These are phyloP conservation scores for Euura saliciscinereae DNA, from an alignment of 1,140 invertebrate species.

Conservation along the genomic window DNA sequence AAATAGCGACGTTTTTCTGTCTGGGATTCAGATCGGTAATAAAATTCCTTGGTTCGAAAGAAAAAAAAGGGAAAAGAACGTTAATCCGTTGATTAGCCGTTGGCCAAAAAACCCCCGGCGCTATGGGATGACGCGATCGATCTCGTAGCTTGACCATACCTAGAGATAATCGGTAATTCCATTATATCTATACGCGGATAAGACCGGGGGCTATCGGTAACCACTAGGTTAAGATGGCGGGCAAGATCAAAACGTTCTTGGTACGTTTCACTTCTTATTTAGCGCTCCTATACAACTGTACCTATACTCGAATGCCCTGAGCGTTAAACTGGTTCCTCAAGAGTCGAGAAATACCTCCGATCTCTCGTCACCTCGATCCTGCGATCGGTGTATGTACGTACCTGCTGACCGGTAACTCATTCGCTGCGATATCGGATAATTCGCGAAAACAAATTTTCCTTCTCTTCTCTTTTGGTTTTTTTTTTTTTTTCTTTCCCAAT, in stretches of 20 bases:
- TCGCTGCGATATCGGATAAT: too few species aligned
- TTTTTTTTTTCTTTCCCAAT: neutral
- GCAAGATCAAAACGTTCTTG: neutral
- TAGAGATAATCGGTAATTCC: conserved; percentile 1
- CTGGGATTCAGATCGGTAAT: too few species aligned
- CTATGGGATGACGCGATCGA: neutral
- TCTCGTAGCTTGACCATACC: neutral
- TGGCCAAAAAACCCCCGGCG: neutral
- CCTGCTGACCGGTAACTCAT: too few species aligned
- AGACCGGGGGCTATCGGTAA: neutral
- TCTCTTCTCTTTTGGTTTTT: neutral
- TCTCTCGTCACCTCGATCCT: neutral
- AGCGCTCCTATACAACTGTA: neutral
- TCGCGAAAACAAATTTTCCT: too few species aligned
- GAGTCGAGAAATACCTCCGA: neutral
- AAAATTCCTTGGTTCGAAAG: too few species aligned
- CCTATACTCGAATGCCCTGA: neutral
- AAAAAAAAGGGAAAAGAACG: too few species aligned
- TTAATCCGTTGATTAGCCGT: neutral
- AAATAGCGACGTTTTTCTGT: too few species aligned
- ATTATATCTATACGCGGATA: conserved; percentile 1
- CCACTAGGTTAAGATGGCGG: conserved; percentile 1
- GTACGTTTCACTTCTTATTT: conserved; percentile 1
- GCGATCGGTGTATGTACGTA: neutral
- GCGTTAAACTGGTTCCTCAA: neutral